Evolutionary conservation across 2,113 vertebrate genomes (phyloP), one percentile per base, ranked within the genome.

Genomic region (Lycocorax pyrrhopterus): DNA sequence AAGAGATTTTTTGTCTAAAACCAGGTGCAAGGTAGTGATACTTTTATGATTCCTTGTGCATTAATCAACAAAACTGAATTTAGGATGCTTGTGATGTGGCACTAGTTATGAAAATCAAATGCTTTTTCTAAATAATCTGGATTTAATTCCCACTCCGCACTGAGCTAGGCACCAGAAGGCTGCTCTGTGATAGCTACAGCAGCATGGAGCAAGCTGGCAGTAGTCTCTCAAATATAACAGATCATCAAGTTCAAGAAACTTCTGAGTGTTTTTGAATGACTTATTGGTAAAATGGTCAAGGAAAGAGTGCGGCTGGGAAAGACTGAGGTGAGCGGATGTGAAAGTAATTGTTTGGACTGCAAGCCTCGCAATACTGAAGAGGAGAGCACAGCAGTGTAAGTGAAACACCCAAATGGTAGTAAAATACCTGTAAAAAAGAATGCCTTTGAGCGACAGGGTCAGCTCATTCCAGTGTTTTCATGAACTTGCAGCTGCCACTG

Each of bases 301-400:
- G 16, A 86, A 77, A n/a, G 13, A 41, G 8, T 37, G 16, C 1
- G 0, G 3, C 33, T 76, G 18, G 21, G n/a, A 69, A 52, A n/a
- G 59, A 29, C 2, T 56, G 33, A 43, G 12, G 17, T 23, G 25
- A 39, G 8, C 22, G 23, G 13, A 43, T n/a, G 7, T 49, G n/a
- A 35, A 82, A 80, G 37, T 13, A 76, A 73, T 19, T 62, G 37
- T 69, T 82, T 93, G 52, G 62, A 43, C 43, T 39, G 46, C 20
- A 73, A 80, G 30, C 17, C 43, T 76, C 41, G 53, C 4, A 1
- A 43, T 22, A 12, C 18, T 39, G 32, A 79, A 46, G 53, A 83
- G n/a, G 29, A 0, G 0, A 80, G 33, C 10, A 37, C 9, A 8
- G 6, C 7, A 44, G 12, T 21, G 5, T 49, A 53, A 72, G 12